phyloP scores from a whole-genome alignment of 2,888 invertebrate genomes.

The Rhagophthalmus giganteus region DNA sequence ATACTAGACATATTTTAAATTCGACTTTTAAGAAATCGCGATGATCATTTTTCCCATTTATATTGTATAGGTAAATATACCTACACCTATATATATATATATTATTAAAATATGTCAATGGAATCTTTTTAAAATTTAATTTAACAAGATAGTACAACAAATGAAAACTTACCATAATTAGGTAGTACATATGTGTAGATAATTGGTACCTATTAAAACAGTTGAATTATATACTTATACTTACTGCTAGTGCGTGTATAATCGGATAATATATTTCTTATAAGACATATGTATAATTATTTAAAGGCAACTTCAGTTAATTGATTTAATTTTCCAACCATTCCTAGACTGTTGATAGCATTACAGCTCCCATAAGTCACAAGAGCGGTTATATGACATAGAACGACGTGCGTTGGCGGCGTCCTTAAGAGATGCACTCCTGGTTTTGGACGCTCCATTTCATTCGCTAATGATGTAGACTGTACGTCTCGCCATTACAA shows the following conservation, averaged over 20 bases:
- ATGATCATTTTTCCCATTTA: no score
- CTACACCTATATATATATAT: neutral
- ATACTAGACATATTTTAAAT: no score
- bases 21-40: no score
- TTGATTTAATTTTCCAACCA: slow-evolving; percentile 34
- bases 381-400: slow-evolving; percentile 34
- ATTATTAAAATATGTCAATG: no score
- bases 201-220: no score
- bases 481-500: slow-evolving; percentile 43
- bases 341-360: slow-evolving; percentile 32
- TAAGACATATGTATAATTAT: slow-evolving; percentile 11
- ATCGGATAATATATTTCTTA: slow-evolving; percentile 18
- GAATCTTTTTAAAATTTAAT: no score
- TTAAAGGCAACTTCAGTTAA: slow-evolving; percentile 27
- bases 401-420: slow-evolving; percentile 36
- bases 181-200: no score
- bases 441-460: slow-evolving; percentile 46
- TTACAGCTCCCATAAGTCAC: slow-evolving; percentile 34
- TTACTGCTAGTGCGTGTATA: neutral
- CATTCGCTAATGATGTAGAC: slow-evolving; percentile 52
- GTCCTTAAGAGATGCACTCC: slow-evolving; percentile 39
- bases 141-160: no score
- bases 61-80: neutral
- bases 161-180: no score
- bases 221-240: neutral